phyloP scores from a whole-genome alignment of 1,140 invertebrate species.

The Onthophagus taurus region DNA sequence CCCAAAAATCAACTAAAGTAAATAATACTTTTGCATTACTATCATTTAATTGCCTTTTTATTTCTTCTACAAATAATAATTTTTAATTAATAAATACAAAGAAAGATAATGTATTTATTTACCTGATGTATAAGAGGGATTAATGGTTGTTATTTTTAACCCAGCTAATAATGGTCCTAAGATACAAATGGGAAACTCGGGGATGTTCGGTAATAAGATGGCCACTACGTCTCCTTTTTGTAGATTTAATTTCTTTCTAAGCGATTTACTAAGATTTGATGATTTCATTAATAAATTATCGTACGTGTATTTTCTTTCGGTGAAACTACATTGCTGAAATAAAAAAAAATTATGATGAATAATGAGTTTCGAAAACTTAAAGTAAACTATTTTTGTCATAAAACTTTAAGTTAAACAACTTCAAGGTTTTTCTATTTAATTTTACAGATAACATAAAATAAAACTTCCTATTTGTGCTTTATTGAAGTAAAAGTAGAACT shows the following conservation, averaged over 20 bases:
- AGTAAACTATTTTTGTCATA: too few species aligned
- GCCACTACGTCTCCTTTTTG: constrained; percentile 57
- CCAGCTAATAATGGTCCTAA: constrained; percentile 60
- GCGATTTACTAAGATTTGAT: constrained; percentile 55
- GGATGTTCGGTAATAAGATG: constrained; percentile 61
- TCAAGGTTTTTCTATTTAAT: too few species aligned
- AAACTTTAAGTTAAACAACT: too few species aligned
- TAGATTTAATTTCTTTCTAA: constrained; percentile 55
- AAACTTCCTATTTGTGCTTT: too few species aligned
- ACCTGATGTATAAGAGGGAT: constrained; percentile 73
- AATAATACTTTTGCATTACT: not conserved
- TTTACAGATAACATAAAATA: too few species aligned
- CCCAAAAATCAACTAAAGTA: constrained; percentile 1
- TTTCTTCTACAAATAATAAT: constrained; percentile 8
- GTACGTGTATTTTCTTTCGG: constrained; percentile 61
- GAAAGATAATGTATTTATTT: constrained; percentile 10
- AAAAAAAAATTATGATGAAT: constrained; percentile 2
- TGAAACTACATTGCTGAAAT: constrained; percentile 56
- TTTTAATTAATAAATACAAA: not conserved
- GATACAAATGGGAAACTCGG: constrained; percentile 57
- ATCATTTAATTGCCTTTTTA: constrained; percentile 5
- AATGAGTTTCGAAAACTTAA: constrained; percentile 33
- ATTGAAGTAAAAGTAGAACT: too few species aligned
- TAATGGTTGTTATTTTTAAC: constrained; percentile 60
- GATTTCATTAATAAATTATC: constrained; percentile 51